A percentile compares a stretch with the other conserved stretches of the same genome.
phyloP scores from a whole-genome alignment of 2,888 invertebrate species.

The Junonia oenone region DNA sequence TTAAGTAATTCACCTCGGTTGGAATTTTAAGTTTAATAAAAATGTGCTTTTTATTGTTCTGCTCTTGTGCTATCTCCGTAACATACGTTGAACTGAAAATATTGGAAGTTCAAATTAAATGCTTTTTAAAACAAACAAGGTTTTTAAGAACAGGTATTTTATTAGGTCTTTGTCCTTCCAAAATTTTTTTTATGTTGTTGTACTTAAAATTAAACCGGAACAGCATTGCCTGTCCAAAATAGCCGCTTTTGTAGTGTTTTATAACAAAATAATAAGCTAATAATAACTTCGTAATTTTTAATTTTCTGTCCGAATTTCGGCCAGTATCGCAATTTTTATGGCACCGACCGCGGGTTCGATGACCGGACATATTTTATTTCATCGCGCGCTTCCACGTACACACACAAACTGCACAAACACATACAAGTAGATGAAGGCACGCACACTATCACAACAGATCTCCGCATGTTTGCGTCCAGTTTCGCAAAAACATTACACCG shows the following conservation, averaged over 20 bases:
- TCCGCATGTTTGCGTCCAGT: conserved; percentile 66
- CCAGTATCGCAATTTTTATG: conserved; percentile 77
- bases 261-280: conserved; percentile 1
- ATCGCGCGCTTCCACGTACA: conserved; percentile 78
- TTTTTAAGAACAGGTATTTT: conserved; percentile 4
- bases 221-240: not conserved
- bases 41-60: not conserved
- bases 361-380: conserved; percentile 80
- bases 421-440: conserved; percentile 47
- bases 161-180: conserved; percentile 11
- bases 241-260: not conserved
- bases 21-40: not conserved
- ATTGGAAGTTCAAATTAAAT: not conserved
- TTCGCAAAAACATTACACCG: conserved; percentile 65
- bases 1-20: not conserved
- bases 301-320: conserved; percentile 70
- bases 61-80: not conserved
- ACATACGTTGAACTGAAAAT: not conserved
- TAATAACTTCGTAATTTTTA: conserved; percentile 33
- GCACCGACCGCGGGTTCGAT: conserved; percentile 74
- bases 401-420: conserved; percentile 65
- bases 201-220: not conserved
- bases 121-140: not conserved
- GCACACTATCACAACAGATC: conserved; percentile 52
- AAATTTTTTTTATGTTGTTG: not conserved